Evolutionary conservation across 2,113 vertebrate genomes (phyloP).

Genomic region (Archilochus colubris): DNA sequence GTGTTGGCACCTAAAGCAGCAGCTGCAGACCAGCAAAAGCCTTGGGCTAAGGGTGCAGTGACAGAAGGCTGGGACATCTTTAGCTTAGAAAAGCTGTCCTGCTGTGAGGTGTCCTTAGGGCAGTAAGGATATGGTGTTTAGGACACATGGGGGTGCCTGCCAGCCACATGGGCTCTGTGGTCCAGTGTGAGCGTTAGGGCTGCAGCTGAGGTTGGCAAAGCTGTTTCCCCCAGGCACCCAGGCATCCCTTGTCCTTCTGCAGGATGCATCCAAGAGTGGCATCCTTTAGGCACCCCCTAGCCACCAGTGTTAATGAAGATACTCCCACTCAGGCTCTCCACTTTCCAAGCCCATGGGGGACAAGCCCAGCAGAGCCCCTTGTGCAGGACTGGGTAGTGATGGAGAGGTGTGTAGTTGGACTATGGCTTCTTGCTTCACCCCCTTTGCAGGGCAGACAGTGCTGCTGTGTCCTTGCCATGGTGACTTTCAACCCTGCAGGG

Average conservation of each 20-base stretch:
- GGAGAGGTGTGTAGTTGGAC: accelerated
- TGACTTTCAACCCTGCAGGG: neutral
- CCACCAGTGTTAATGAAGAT: accelerated
- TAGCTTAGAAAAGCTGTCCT: accelerated
- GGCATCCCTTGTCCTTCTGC: neutral
- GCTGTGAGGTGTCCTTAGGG: neutral
- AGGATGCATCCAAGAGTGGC: neutral
- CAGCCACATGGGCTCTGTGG: neutral
- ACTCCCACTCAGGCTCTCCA: accelerated
- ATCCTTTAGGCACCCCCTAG: accelerated
- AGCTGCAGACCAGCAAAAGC: accelerated
- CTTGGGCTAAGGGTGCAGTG: neutral
- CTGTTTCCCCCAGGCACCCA: too few species aligned
- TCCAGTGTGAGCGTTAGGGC: accelerated
- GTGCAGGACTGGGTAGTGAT: accelerated
- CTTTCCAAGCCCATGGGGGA: accelerated
- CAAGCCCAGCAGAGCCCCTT: neutral
- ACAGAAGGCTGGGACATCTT: too few species aligned
- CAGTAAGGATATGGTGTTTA: accelerated
- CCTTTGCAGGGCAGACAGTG: neutral
- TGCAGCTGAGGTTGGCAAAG: neutral
- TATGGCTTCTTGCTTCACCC: accelerated
- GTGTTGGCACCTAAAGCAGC: neutral
- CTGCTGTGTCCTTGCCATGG: neutral
- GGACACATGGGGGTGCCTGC: neutral